A percentile compares a stretch with the other conserved stretches of the same genome.
Evolutionary conservation across 30 jellyfish, hydroid and myxozoan genomes (phyloP).

Genomic region (Nemopilema nomurai): DNA sequence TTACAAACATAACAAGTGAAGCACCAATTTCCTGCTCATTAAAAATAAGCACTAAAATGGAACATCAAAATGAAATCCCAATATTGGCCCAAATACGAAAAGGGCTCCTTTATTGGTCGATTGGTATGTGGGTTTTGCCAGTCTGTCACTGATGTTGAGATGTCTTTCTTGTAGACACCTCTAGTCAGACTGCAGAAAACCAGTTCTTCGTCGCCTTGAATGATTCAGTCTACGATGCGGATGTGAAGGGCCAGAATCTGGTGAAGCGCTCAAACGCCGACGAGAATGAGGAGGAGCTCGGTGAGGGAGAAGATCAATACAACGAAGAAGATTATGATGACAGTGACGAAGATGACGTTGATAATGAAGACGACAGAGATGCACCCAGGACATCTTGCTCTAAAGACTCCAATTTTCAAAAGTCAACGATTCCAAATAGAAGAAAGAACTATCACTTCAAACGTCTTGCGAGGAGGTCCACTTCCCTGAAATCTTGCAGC

Average conservation of each 20-base stretch:
- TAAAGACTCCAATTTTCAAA: slow-evolving; percentile 36
- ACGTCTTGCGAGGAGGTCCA: slow-evolving; percentile 49
- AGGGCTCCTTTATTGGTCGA: no score
- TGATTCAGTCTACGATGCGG: slow-evolving; percentile 7
- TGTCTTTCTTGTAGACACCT: not conserved
- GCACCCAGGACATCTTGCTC: slow-evolving; percentile 6
- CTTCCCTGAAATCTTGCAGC: slow-evolving; percentile 73
- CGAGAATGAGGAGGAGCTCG: slow-evolving; percentile 47
- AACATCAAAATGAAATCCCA: no score
- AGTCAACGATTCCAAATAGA: slow-evolving; percentile 79
- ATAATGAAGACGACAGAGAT: slow-evolving; percentile 23
- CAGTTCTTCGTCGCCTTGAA: slow-evolving; percentile 15
- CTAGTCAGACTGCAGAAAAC: slow-evolving; percentile 2
- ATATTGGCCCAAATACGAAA: no score
- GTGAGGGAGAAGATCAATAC: not conserved
- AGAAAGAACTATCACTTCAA: slow-evolving; percentile 64
- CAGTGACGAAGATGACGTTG: slow-evolving; percentile 25
- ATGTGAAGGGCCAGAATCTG: slow-evolving; percentile 1
- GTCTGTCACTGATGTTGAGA: no score
- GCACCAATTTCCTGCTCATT: no score
- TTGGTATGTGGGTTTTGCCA: no score
- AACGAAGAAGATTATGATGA: slow-evolving; percentile 50
- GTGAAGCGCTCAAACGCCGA: slow-evolving; percentile 51
- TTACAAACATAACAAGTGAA: no score
- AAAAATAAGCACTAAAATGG: no score